These are phyloP conservation scores for Propithecus coquereli DNA, from an alignment of 2,113 vertebrate genomes.

Conservation along the genomic window DNA sequence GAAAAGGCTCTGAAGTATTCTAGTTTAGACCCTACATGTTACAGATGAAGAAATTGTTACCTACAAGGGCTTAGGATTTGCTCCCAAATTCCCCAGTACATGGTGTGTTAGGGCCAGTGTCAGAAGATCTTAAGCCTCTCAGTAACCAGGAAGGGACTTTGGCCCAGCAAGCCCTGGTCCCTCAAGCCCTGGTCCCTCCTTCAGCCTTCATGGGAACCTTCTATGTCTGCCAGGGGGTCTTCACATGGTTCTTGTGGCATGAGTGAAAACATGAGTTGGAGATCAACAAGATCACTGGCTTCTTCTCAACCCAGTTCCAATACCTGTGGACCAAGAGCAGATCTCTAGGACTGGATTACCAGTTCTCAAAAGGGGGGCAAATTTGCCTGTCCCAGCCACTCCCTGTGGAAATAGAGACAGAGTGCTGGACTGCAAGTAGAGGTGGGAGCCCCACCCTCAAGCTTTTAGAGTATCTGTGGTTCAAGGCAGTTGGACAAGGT, in stretches of 20 bases:
- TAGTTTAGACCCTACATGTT: neutral
- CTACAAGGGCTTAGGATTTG: neutral
- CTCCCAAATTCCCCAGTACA: neutral
- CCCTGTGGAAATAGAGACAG: neutral
- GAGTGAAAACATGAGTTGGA: neutral
- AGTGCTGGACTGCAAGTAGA: neutral
- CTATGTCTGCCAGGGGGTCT: neutral
- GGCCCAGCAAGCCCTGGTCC: neutral
- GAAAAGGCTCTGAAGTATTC: neutral
- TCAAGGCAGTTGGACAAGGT: neutral
- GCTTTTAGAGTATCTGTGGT: neutral
- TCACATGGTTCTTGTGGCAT: neutral
- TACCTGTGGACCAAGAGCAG: neutral
- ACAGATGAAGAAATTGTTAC: neutral
- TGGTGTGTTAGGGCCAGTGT: rapidly evolving
- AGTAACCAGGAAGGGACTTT: neutral
- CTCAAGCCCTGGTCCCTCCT: neutral
- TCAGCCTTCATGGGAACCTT: neutral
- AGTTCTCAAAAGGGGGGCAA: neutral
- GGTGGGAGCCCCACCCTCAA: neutral
- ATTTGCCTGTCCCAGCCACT: neutral
- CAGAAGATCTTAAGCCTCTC: neutral
- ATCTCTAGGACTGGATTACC: neutral
- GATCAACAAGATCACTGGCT: neutral
- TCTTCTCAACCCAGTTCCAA: neutral